Percentiles rank a stretch among this genome's conserved stretches.
Evolutionary conservation across 1,140 invertebrate genomes (phyloP).

Genomic region (Megathymus violae): DNA sequence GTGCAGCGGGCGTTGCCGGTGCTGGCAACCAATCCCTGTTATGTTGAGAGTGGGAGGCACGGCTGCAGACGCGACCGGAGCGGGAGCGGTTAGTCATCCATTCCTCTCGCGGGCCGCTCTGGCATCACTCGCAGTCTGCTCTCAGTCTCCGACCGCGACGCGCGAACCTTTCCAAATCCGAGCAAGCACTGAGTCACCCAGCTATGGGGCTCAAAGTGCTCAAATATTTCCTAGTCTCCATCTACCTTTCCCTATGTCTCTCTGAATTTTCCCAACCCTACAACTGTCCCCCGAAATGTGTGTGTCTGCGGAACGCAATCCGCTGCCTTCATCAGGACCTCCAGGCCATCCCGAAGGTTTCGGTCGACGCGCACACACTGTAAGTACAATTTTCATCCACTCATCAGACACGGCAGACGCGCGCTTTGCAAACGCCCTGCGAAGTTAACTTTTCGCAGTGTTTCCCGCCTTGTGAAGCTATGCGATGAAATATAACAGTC

Average conservation of each 20-base stretch:
- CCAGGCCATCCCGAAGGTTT: conserved; percentile 54
- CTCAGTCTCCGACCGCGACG: conserved; percentile 19
- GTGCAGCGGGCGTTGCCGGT: conserved; percentile 12
- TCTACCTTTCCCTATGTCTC: conserved; percentile 37
- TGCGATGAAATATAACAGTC: neutral
- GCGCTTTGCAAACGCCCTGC: conserved; percentile 36
- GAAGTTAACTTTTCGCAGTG: conserved; percentile 14
- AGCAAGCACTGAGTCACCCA: neutral
- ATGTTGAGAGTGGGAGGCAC: conserved; percentile 1
- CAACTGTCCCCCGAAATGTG: conserved; percentile 64
- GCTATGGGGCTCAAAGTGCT: conserved; percentile 44
- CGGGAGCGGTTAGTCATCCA: neutral
- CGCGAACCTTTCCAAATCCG: conserved; percentile 11
- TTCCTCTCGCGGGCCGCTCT: conserved; percentile 16
- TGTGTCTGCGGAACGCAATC: conserved; percentile 58
- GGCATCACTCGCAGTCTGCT: conserved; percentile 12
- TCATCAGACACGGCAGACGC: conserved; percentile 1
- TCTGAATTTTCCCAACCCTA: conserved; percentile 30
- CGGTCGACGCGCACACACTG: conserved; percentile 63
- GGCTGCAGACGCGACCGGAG: conserved; percentile 2
- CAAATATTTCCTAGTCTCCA: conserved; percentile 53
- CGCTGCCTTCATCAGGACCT: conserved; percentile 65
- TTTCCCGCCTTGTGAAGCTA: neutral
- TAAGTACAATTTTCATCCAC: conserved; percentile 55
- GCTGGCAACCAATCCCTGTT: conserved; percentile 17